Percentiles rank a stretch among this genome's conserved stretches.
Evolutionary conservation across 1,140 invertebrate genomes (phyloP).

Genomic region (Drosophila ohnishii): DNA sequence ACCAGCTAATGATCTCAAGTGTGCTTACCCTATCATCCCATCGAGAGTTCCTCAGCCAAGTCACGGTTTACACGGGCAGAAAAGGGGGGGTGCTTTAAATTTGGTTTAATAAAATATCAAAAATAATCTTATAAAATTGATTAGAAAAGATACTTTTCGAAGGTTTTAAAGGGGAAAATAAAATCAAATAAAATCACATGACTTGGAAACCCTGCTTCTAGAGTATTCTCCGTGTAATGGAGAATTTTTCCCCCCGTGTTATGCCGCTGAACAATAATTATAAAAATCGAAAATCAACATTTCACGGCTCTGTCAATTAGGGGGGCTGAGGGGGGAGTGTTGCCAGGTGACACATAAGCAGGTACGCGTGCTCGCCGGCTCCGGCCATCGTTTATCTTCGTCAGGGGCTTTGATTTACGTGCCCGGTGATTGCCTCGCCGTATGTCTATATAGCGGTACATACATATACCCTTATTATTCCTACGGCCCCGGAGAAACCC

Average conservation of each 20-base stretch:
- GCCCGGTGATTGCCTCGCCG: slow-evolving; percentile 53
- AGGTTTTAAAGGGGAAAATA: neutral
- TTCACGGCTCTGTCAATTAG: slow-evolving; percentile 10
- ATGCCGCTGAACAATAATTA: slow-evolving; percentile 10
- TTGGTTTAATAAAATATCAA: neutral
- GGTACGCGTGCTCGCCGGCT: slow-evolving; percentile 10
- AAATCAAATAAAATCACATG: no score
- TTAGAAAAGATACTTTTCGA: neutral
- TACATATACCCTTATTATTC: slow-evolving; percentile 3
- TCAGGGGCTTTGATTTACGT: slow-evolving; percentile 69
- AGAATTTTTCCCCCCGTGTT: neutral
- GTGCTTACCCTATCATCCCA: slow-evolving; percentile 33
- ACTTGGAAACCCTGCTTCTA: no score
- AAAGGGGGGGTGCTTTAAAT: neutral
- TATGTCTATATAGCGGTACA: neutral
- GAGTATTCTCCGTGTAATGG: neutral
- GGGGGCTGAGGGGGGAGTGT: neutral
- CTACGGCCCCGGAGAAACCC: neutral
- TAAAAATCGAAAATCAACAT: slow-evolving; percentile 23
- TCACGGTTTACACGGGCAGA: neutral
- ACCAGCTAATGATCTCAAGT: slow-evolving; percentile 30
- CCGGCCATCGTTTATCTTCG: slow-evolving; percentile 56
- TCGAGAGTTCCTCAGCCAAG: neutral
- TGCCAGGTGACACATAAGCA: slow-evolving; percentile 25
- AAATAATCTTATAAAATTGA: no score